A percentile compares a stretch with the other conserved stretches of the same genome.
Conservation (phyloP, 2,797 vertebrate species). For the Halcyon chelicuti region DNA sequence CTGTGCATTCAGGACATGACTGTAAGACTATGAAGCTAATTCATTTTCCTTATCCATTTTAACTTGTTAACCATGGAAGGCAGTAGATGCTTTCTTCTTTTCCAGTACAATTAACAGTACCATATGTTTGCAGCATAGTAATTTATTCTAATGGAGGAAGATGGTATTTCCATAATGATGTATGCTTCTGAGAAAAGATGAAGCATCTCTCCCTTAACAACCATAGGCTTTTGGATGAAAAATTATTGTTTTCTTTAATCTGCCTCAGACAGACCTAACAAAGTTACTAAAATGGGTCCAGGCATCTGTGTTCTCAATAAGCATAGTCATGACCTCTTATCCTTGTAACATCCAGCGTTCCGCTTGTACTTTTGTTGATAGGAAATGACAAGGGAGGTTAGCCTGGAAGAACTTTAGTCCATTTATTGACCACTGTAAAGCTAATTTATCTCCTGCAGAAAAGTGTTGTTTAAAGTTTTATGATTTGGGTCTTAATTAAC, state of each 20-base stretch:
- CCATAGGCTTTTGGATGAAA: background rate
- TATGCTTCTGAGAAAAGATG: conserved; percentile 14
- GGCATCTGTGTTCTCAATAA: background rate
- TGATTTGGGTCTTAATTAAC: background rate
- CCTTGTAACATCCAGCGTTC: background rate
- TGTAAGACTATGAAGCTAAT: background rate
- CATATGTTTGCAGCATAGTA: conserved; percentile 10
- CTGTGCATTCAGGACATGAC: background rate
- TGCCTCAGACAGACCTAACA: background rate
- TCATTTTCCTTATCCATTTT: conserved; percentile 5
- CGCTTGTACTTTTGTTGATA: background rate
- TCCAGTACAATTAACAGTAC: background rate
- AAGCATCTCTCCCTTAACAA: background rate
- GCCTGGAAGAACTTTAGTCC: background rate
- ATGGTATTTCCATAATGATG: background rate
- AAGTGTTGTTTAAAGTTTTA: background rate
- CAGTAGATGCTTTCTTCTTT: background rate
- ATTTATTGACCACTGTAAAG: background rate
- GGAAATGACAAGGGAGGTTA: background rate
- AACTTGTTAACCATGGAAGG: background rate
- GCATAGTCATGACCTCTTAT: background rate
- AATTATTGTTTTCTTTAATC: conserved; percentile 26
- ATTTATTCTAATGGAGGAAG: conserved; percentile 20
- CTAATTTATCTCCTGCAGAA: background rate
- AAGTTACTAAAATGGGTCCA: background rate